Conservation (phyloP, 2,797 vertebrate genomes). For the Synanceia verrucosa region DNA sequence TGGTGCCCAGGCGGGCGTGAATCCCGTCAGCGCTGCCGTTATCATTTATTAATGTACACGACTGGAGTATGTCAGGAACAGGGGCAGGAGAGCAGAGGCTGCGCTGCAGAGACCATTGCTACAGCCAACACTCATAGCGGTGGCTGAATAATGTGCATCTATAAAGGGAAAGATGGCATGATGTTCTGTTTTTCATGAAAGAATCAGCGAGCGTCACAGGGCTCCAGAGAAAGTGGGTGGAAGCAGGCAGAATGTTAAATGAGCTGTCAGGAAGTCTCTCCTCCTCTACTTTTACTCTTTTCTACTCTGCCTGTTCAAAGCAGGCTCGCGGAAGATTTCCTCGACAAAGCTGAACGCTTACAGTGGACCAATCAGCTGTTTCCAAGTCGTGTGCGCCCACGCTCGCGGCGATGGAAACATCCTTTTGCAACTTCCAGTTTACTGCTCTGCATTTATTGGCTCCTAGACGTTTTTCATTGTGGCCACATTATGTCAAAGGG, state of each 20-base stretch:
- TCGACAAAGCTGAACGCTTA: slow-evolving; percentile 62
- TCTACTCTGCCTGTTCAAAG: slow-evolving; percentile 48
- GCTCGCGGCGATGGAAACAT: slow-evolving; percentile 41
- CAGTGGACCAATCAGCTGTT: slow-evolving; percentile 56
- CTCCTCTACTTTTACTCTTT: slow-evolving; percentile 51
- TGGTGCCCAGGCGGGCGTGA: slow-evolving; percentile 69
- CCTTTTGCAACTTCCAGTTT: slow-evolving; percentile 55
- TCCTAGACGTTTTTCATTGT: slow-evolving; percentile 38
- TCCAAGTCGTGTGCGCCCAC: slow-evolving; percentile 52
- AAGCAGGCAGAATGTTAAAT: slow-evolving; percentile 68
- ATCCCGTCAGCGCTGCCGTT: slow-evolving; percentile 54
- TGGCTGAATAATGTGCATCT: slow-evolving; percentile 41
- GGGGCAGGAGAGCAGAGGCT: slow-evolving; percentile 23
- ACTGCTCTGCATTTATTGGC: slow-evolving; percentile 44
- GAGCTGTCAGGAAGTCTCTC: slow-evolving; percentile 73
- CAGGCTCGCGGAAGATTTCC: slow-evolving; percentile 46
- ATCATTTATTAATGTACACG: slow-evolving; percentile 76
- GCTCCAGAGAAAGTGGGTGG: slow-evolving; percentile 55
- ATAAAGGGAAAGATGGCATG: slow-evolving; percentile 46
- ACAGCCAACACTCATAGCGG: neutral
- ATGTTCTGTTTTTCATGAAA: slow-evolving; percentile 54
- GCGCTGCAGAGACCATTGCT: slow-evolving; percentile 28
- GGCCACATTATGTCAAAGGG: slow-evolving; percentile 33
- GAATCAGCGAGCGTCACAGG: slow-evolving; percentile 49
- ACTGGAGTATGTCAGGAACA: slow-evolving; percentile 62